These are phyloP conservation scores for Crepidodera aurea DNA, from an alignment of 2,888 invertebrate species.

Conservation along the genomic window DNA sequence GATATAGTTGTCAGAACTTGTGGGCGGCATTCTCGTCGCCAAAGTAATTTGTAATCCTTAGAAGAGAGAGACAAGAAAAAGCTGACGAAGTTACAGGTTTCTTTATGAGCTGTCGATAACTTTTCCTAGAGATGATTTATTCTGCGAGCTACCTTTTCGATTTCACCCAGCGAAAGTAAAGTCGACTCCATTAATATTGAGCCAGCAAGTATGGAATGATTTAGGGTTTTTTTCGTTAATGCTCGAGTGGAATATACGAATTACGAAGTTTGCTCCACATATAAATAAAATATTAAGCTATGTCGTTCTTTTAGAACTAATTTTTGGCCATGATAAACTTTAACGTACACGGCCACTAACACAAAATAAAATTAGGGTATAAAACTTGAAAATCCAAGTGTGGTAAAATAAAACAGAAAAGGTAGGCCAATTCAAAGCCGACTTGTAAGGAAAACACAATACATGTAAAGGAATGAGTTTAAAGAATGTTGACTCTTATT, in stretches of 20 bases:
- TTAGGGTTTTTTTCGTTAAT: neutral
- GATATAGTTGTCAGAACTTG: conserved; percentile 3
- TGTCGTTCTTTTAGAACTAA: neutral
- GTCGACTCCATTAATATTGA: conserved; percentile 17
- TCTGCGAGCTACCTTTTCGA: conserved; percentile 10
- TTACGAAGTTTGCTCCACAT: neutral
- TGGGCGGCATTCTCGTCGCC: neutral
- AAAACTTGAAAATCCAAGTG: too few species aligned
- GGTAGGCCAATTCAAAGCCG: too few species aligned
- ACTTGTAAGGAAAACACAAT: too few species aligned
- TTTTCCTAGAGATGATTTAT: conserved; percentile 19
- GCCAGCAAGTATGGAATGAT: neutral
- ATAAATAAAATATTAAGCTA: neutral
- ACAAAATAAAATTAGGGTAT: too few species aligned
- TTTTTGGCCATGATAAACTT: too few species aligned
- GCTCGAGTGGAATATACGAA: neutral
- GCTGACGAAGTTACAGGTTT: conserved; percentile 24
- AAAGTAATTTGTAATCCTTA: conserved; percentile 20
- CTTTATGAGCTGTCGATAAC: conserved; percentile 19
- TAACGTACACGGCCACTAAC: too few species aligned
- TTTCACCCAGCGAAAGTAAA: conserved; percentile 9
- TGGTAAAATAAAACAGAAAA: too few species aligned
- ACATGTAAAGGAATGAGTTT: too few species aligned
- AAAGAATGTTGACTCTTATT: too few species aligned
- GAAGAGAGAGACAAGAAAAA: conserved; percentile 2